phyloP scores from a whole-genome alignment of 2,888 invertebrate species.

The Xestia xanthographa region DNA sequence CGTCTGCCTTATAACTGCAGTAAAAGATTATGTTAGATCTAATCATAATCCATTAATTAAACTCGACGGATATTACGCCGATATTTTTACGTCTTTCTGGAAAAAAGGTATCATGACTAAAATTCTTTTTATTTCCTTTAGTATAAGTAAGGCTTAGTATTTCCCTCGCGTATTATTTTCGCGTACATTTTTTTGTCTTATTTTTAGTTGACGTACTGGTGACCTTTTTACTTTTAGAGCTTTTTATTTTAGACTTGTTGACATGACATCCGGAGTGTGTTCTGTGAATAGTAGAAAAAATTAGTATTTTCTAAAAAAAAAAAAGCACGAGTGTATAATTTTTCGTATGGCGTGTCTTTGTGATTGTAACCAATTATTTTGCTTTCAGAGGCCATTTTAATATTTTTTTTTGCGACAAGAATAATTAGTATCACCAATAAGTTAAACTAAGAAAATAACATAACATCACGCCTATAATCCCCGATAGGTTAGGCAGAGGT shows the following conservation, averaged over 20 bases:
- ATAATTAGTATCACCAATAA: too few relatives aligned
- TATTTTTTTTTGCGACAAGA: too few relatives aligned
- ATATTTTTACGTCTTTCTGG: conserved; percentile 24
- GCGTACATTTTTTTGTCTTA: conserved; percentile 19
- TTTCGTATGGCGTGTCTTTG: too few relatives aligned
- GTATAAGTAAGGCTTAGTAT: conserved; percentile 4
- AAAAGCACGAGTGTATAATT: background rate
- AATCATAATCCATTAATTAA: conserved; percentile 47
- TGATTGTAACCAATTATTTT: too few relatives aligned
- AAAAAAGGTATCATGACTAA: conserved; percentile 16
- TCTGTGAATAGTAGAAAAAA: conserved; percentile 2
- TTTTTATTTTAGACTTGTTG: conserved; percentile 36
- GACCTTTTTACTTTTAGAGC: conserved; percentile 37
- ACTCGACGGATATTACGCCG: conserved; percentile 40
- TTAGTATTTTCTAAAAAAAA: background rate
- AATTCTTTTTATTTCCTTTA: conserved; percentile 28
- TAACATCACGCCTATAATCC: too few relatives aligned
- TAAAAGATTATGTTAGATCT: conserved; percentile 33
- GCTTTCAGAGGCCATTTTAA: too few relatives aligned
- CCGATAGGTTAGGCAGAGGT: too few relatives aligned
- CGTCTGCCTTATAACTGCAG: conserved; percentile 1
- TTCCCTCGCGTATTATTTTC: conserved; percentile 17
- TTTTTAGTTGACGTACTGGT: conserved; percentile 43
- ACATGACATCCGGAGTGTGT: conserved; percentile 10
- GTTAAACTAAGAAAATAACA: too few relatives aligned